A percentile compares a stretch with the other conserved stretches of the same genome.
These are phyloP conservation scores for Ceratitis capitata DNA, from an alignment of 1,140 invertebrate genomes.

Conservation along the genomic window DNA sequence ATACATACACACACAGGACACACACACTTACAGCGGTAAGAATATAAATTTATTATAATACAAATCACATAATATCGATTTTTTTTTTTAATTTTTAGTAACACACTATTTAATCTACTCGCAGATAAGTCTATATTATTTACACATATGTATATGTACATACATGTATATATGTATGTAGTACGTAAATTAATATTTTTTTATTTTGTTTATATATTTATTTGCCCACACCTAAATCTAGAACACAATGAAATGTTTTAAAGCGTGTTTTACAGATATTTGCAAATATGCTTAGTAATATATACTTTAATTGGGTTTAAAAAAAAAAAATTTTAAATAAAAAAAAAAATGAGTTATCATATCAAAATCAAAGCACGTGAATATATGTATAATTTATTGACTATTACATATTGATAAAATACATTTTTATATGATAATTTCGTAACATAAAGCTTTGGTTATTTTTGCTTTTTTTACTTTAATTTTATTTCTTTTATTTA, in stretches of 20 bases:
- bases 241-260: conserved; percentile 12
- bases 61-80: neutral
- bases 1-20: neutral
- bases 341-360: too few species aligned
- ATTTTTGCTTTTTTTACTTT: too few species aligned
- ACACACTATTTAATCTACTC: neutral
- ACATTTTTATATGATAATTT: too few species aligned
- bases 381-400: too few species aligned
- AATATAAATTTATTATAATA: conserved; percentile 2
- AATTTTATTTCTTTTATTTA: too few species aligned
- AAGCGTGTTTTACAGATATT: neutral
- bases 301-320: too few species aligned
- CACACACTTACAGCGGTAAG: neutral
- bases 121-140: neutral
- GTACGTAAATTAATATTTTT: neutral
- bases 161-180: neutral
- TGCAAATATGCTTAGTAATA: neutral
- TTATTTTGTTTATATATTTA: neutral
- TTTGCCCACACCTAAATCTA: neutral
- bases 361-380: neutral
- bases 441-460: too few species aligned
- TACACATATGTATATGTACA: neutral
- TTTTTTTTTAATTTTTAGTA: too few species aligned
- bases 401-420: too few species aligned
- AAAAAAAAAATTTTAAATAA: too few species aligned